These are phyloP conservation scores for Aptenodytes forsteri DNA, from an alignment of 2,113 vertebrate species.

Conservation along the genomic window DNA sequence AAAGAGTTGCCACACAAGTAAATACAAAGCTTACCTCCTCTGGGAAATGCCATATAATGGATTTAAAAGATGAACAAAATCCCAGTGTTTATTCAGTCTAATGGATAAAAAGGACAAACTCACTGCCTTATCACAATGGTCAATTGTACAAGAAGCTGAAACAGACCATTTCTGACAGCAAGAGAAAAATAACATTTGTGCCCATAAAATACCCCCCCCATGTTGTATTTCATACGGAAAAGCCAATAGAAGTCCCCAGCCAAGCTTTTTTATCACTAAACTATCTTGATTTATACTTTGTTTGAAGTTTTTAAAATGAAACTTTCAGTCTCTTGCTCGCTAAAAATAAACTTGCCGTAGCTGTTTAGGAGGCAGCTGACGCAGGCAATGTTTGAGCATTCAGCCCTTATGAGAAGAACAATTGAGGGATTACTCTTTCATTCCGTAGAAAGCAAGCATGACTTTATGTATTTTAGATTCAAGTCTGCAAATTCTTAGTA, in stretches of 20 bases:
- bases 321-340: background rate
- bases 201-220: background rate
- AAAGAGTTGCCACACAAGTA: background rate
- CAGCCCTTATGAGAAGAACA: background rate
- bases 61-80: conserved; percentile 59
- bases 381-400: background rate
- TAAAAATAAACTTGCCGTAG: conserved; percentile 2
- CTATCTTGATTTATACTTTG: conserved; percentile 50
- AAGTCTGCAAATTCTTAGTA: background rate
- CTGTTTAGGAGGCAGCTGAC: background rate
- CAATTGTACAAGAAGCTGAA: conserved; percentile 40
- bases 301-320: conserved; percentile 58
- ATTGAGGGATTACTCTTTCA: background rate
- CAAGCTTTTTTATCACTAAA: conserved; percentile 43
- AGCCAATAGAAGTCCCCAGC: background rate
- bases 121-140: conserved; percentile 19
- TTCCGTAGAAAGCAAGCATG: background rate
- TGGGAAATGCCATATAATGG: conserved; percentile 22
- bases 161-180: conserved; percentile 19
- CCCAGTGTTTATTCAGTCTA: conserved; percentile 40
- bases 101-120: conserved; percentile 44
- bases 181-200: conserved; percentile 50
- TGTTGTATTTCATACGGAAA: conserved; percentile 17
- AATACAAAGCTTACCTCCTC: conserved; percentile 16
- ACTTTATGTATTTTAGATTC: background rate